phyloP scores from a whole-genome alignment of 2,797 vertebrate species.

The Aulostomus chinensis region DNA sequence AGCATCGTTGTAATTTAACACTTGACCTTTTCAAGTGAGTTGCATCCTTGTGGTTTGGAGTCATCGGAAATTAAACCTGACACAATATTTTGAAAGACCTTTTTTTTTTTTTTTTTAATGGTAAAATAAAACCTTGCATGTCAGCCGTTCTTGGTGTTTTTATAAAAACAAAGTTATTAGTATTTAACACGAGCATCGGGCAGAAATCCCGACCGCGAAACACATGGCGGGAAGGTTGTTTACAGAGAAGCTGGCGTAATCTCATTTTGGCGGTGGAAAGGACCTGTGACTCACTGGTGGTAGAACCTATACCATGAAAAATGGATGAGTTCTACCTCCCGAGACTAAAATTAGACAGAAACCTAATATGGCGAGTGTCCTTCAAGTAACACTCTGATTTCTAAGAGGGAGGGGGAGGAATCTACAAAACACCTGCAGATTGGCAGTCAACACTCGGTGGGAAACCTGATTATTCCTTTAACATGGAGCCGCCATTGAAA shows the following conservation, averaged over 20 bases:
- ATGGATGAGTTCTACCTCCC: constrained; percentile 72
- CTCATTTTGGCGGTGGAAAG: constrained; percentile 35
- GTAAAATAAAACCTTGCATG: constrained; percentile 6
- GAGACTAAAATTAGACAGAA: constrained; percentile 76
- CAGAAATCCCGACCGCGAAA: too few relatives aligned
- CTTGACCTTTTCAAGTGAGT: too few relatives aligned
- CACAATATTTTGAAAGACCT: too few relatives aligned
- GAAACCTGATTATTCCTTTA: constrained; percentile 50
- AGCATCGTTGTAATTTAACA: constrained; percentile 38
- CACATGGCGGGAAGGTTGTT: background rate
- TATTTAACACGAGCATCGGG: constrained; percentile 26
- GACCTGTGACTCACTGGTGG: constrained; percentile 41
- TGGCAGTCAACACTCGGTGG: constrained; percentile 11
- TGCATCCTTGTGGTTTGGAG: too few relatives aligned
- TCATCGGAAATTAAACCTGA: too few relatives aligned
- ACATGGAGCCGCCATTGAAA: constrained; percentile 28
- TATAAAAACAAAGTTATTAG: constrained; percentile 7
- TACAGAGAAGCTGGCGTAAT: constrained; percentile 11
- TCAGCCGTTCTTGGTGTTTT: constrained; percentile 12
- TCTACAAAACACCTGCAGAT: too few relatives aligned
- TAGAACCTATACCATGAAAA: constrained; percentile 71
- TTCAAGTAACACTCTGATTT: constrained; percentile 69
- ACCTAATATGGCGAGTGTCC: constrained; percentile 68
- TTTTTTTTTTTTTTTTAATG: too few relatives aligned
- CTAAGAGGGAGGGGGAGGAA: constrained; percentile 35